Evolutionary conservation across 2,113 vertebrate species (phyloP), one percentile per base, ranked within the genome.

Genomic region (Aegithalos caudatus): DNA sequence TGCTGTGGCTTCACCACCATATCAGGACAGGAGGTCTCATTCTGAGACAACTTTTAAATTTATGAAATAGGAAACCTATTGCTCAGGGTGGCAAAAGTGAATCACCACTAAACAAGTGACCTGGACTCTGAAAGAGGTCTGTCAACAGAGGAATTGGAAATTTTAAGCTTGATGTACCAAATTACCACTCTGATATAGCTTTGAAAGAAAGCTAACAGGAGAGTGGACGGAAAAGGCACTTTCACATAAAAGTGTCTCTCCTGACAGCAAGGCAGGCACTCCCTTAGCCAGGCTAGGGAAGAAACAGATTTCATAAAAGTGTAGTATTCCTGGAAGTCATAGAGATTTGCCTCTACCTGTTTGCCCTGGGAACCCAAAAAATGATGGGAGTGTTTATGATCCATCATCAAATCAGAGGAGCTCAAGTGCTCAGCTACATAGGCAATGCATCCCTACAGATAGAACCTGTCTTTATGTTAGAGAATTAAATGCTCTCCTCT

Each of bases 151-250:
- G 85, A 93, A 94, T 60, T 93, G 83, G 56, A 89, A 94, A 73
- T n/a, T 40, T 81, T 67, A 92, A 72, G 57, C 51, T 58, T 79
- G 62, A 70, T 70, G 93, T 92, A 81, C 64, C 53, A 85, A 83
- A 96, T 95, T 83, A 93, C 53, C 7, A 10, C 67, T 83, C 73
- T 62, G 61, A 94, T 82, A 96, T 65, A 94, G 80, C 73, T 85
- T 93, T 88, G 67, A 61, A 92, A 92, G 76, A 85, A 86, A 93
- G 91, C 85, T 81, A 60, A 60, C 82, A 42, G 66, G 48, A 87
- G 14, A 7, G 23, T 2, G 17, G 44, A 58, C 24, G 31, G 15
- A 1, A 66, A 94, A 87, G 78, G 73, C 45, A 6, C 47, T 53
- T 77, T 40, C 28, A 67, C 21, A 12, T 37, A 42, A 47, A 79